Percentiles rank a stretch among this genome's conserved stretches.
These are phyloP conservation scores for Melanotaenia duboulayi DNA, from an alignment of 2,113 vertebrate species.

Conservation along the genomic window DNA sequence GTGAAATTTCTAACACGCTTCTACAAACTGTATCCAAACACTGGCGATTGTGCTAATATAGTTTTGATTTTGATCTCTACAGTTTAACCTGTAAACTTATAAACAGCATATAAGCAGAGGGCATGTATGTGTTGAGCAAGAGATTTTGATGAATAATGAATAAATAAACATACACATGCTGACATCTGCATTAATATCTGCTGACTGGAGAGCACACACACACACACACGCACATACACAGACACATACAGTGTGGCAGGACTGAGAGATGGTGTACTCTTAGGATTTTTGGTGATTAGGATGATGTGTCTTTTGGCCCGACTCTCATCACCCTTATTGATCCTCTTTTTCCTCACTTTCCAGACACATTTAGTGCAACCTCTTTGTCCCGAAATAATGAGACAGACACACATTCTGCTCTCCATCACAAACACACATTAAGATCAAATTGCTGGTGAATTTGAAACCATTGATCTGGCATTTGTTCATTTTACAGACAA, in stretches of 20 bases:
- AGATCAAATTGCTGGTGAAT: conserved; percentile 9
- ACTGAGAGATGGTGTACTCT: conserved; percentile 4
- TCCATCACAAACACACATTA: background rate
- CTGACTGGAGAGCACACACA: conserved; percentile 23
- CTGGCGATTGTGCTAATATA: background rate
- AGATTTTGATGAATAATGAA: conserved; percentile 49
- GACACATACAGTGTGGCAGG: conserved; percentile 7
- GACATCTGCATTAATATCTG: conserved; percentile 25
- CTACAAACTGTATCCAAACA: background rate
- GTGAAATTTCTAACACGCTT: conserved; percentile 9
- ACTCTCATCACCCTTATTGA: conserved; percentile 49
- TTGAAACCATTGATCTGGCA: background rate
- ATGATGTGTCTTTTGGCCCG: conserved; percentile 66
- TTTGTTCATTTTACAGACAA: no score
- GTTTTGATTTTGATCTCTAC: conserved; percentile 2
- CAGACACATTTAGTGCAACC: conserved; percentile 13
- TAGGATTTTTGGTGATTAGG: conserved; percentile 54
- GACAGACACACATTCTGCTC: background rate
- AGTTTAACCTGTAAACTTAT: background rate
- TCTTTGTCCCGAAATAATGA: conserved; percentile 27
- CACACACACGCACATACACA: background rate
- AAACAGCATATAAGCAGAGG: conserved; percentile 1
- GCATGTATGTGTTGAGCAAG: conserved; percentile 8
- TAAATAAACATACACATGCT: conserved; percentile 37
- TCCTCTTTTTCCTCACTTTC: conserved; percentile 37